phyloP scores from a whole-genome alignment of 2,888 invertebrate genomes.

The Nudaria mundana region DNA sequence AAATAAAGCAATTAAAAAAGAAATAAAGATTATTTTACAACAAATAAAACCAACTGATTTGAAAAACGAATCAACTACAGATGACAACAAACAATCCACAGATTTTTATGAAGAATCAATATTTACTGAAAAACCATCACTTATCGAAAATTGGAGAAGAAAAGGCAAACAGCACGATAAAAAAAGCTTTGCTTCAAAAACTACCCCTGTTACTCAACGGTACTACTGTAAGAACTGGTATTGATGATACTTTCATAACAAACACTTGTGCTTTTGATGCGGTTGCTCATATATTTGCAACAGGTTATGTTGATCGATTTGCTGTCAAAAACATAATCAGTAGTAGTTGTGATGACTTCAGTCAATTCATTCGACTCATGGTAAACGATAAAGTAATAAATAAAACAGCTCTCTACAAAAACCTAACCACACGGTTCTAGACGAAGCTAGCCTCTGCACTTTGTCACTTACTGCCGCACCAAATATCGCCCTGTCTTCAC shows the following conservation, averaged over 20 bases:
- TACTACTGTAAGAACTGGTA: conserved; percentile 1
- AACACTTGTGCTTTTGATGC: conserved; percentile 6
- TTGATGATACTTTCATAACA: conserved; percentile 1
- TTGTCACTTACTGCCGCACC: too few relatives aligned
- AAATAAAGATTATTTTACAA: conserved; percentile 1
- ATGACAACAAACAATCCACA: not conserved
- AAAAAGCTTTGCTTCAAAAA: conserved; percentile 2
- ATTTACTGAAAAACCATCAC: conserved; percentile 3
- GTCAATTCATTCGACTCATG: not conserved
- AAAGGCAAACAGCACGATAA: conserved; percentile 1
- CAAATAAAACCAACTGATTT: not conserved
- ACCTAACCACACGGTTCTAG: too few relatives aligned
- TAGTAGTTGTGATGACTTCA: not conserved
- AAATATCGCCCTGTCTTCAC: too few relatives aligned
- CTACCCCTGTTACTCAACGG: not conserved
- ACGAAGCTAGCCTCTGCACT: too few relatives aligned
- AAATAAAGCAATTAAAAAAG: not conserved
- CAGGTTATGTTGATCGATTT: conserved; percentile 1
- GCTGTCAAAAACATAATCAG: not conserved
- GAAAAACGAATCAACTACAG: not conserved
- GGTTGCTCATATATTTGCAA: conserved; percentile 3
- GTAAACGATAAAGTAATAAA: not conserved
- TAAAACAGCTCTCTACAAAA: not conserved
- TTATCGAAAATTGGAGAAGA: conserved; percentile 5
- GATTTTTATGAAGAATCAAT: conserved; percentile 3